These are phyloP conservation scores for Drosophila baimaii DNA, from an alignment of 1,140 invertebrate species.

Conservation along the genomic window DNA sequence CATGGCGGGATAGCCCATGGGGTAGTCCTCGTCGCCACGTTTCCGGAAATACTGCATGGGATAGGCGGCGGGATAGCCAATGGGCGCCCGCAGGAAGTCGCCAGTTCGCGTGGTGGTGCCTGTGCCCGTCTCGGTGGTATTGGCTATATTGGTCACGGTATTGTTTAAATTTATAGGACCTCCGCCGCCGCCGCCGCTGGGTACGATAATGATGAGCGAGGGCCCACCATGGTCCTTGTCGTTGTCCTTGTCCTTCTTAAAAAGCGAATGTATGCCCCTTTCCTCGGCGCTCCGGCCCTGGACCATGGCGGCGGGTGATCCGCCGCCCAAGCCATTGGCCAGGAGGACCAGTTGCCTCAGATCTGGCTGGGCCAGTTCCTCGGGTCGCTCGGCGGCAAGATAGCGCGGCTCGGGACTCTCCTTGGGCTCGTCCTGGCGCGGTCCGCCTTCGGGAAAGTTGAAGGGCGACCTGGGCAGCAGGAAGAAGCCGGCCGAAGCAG, in stretches of 20 bases:
- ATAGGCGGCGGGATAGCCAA: constrained; percentile 5
- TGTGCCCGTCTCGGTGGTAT: neutral
- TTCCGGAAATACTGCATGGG: constrained; percentile 47
- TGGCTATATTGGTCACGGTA: constrained; percentile 1
- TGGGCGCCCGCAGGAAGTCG: constrained; percentile 6
- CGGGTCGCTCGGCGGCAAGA: neutral
- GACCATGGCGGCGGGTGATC: neutral
- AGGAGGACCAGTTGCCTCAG: neutral
- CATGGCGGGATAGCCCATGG: constrained; percentile 22
- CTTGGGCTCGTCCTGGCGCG: neutral
- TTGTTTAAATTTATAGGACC: no score
- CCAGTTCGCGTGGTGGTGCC: neutral
- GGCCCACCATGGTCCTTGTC: neutral
- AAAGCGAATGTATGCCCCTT: neutral
- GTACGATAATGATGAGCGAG: no score
- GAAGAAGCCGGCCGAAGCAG: neutral
- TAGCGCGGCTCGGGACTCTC: neutral
- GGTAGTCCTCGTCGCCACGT: constrained; percentile 18
- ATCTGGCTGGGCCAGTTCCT: neutral
- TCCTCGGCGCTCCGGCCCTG: neutral
- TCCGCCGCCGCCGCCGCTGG: no score
- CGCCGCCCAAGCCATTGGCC: neutral
- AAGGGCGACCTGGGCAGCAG: constrained; percentile 12
- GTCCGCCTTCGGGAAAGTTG: neutral
- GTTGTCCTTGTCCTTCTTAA: neutral